Base-by-base conservation (phyloP, 2,888 invertebrate genomes). In the Diaprepes abbreviatus region DNA sequence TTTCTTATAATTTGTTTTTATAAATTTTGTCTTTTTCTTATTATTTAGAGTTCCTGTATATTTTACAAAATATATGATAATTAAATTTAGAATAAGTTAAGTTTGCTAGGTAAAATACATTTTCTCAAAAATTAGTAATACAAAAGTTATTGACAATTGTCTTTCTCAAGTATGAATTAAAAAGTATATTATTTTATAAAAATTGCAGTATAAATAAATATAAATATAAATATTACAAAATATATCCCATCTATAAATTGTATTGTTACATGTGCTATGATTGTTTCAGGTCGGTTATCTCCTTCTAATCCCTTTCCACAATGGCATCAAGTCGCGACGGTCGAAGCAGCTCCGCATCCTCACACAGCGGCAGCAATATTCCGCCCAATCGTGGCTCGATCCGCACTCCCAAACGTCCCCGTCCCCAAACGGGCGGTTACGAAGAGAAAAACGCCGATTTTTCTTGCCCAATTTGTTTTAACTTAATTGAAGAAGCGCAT, bases 401-500 rank as follows among this genome's bases (percentile, higher is more conserved):
- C 64, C 85, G 86, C 67, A 85, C 86, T 48, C 85, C 84, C 33
- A 87, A 87, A 81, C 83, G 86, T 57, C 86, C 85, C 74, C 76
- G 86, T 73, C 83, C 86, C 0, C 81, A 85, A 14, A 85, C 89
- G 4, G 89, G 90, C n/a, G 73, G 76, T 19, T 84, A 89, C 1
- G 91, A 91, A 75, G 91, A 91, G 78, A 91, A 90, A 83, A 89
- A 88, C 80, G 88, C 88, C 75, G 90, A 90, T 80, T 87, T 86
- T 74, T 84, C 89, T 58, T 93, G 96, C 81, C 94, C 95, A 0
- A 92, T 96, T 59, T 97, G 97, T 85, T 93, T 95, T 84, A 93
- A 95, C 82, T 85, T 94, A 52, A 94, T 96, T 70, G 92, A 92
- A 75, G 95, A 95, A 83, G 95, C 96, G 0, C 92, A 95, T 83